phyloP scores from a whole-genome alignment of 2,113 vertebrate genomes.

The Corydoras sp. region DNA sequence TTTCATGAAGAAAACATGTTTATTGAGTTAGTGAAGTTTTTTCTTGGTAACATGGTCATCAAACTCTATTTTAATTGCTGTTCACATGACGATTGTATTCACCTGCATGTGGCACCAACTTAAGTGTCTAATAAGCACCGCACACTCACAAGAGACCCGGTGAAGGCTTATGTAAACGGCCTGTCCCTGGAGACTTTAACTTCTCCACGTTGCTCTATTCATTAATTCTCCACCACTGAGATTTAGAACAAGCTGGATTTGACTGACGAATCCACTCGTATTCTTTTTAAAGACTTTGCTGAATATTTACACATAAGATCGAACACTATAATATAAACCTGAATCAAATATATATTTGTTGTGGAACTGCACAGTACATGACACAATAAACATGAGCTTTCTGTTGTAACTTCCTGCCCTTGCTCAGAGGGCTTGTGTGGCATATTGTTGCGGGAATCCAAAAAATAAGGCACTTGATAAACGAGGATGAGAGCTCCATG shows the following conservation, averaged over 20 bases:
- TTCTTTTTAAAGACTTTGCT: conserved; percentile 13
- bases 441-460: background rate
- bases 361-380: background rate
- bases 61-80: background rate
- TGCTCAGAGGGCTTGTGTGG: background rate
- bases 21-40: background rate
- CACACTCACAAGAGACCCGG: background rate
- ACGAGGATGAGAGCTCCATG: background rate
- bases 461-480: background rate
- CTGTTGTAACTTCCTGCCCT: too few relatives aligned
- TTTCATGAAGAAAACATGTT: too few relatives aligned
- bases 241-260: conserved; percentile 12
- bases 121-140: background rate
- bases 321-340: background rate
- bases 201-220: conserved; percentile 10
- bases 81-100: conserved; percentile 3
- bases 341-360: background rate
- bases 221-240: conserved; percentile 11
- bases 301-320: background rate
- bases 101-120: background rate
- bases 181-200: background rate
- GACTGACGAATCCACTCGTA: conserved; percentile 8
- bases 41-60: background rate
- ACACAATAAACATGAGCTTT: too few relatives aligned
- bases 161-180: background rate